A percentile compares a stretch with the other conserved stretches of the same genome.
These are phyloP conservation scores for Cryptus armator DNA, from an alignment of 2,888 invertebrate species.

Conservation along the genomic window DNA sequence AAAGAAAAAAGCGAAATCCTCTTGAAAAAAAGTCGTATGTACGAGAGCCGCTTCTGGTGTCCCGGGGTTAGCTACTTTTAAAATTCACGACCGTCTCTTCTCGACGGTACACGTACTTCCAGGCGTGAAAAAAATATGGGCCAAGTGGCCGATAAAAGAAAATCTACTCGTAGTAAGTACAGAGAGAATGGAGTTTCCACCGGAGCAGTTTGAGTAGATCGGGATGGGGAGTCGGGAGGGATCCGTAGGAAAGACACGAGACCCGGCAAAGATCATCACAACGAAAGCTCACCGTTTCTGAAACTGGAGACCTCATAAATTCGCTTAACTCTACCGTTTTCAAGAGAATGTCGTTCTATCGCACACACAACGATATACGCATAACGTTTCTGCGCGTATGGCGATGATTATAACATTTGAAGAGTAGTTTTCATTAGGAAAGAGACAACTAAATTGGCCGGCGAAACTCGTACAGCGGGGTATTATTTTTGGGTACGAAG, in stretches of 20 bases:
- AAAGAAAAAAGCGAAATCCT: too few species aligned
- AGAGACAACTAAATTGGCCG: background rate
- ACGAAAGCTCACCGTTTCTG: background rate
- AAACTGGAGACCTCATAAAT: background rate
- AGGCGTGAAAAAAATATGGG: conserved; percentile 47
- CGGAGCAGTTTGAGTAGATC: conserved; percentile 26
- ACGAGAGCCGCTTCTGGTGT: background rate
- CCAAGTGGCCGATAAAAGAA: conserved; percentile 52
- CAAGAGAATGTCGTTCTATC: background rate
- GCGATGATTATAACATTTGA: background rate
- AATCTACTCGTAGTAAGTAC: conserved; percentile 16
- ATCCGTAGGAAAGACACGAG: background rate
- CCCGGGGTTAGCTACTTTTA: conserved; percentile 9
- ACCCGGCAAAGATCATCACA: background rate
- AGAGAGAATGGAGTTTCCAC: background rate
- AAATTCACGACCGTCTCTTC: conserved; percentile 37
- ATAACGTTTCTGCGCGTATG: background rate
- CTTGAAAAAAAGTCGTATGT: background rate
- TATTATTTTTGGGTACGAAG: conserved; percentile 26
- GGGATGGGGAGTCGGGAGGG: background rate
- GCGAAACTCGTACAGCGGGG: background rate
- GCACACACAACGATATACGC: background rate
- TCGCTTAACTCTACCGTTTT: background rate
- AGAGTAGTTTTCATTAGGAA: conserved; percentile 3
- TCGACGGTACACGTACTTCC: background rate